These are phyloP conservation scores for Callocephalon fimbriatum DNA, from an alignment of 2,113 vertebrate genomes.

Conservation along the genomic window DNA sequence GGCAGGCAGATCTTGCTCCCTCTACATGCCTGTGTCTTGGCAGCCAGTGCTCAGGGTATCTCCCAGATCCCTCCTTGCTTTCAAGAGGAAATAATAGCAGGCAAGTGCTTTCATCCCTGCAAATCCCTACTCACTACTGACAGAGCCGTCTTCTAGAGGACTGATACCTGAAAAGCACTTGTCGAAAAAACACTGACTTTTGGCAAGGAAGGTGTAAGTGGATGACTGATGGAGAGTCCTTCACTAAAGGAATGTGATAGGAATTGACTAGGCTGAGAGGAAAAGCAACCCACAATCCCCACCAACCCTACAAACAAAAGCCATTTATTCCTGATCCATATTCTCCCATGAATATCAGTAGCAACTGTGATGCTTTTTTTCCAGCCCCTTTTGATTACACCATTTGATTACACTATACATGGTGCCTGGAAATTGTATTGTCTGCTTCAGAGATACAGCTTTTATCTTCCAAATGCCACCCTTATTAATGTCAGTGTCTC, in stretches of 20 bases:
- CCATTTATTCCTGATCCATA: not conserved
- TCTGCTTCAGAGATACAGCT: slow-evolving; percentile 45
- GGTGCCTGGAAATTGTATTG: slow-evolving; percentile 2
- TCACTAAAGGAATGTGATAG: slow-evolving; percentile 21
- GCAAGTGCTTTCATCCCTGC: not conserved
- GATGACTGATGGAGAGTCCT: slow-evolving; percentile 43
- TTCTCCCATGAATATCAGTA: not conserved
- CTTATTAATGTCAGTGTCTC: slow-evolving; percentile 54
- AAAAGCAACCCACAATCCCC: not conserved
- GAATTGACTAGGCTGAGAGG: slow-evolving; percentile 21
- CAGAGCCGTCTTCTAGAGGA: slow-evolving; percentile 30
- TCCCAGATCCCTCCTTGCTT: not conserved
- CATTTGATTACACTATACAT: not conserved
- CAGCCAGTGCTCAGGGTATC: not conserved
- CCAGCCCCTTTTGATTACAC: slow-evolving; percentile 17
- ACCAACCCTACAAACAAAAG: not conserved
- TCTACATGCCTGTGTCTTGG: not conserved
- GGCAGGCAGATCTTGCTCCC: not conserved
- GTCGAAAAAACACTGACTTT: slow-evolving; percentile 49
- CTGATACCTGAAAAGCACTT: slow-evolving; percentile 42
- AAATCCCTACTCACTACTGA: slow-evolving; percentile 41
- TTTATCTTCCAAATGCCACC: slow-evolving; percentile 66
- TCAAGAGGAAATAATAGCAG: slow-evolving; percentile 35
- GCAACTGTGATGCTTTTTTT: not conserved
- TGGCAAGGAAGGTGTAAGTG: slow-evolving; percentile 55